phyloP scores from a whole-genome alignment of 2,797 vertebrate species.

The Pipistrellus nathusii region DNA sequence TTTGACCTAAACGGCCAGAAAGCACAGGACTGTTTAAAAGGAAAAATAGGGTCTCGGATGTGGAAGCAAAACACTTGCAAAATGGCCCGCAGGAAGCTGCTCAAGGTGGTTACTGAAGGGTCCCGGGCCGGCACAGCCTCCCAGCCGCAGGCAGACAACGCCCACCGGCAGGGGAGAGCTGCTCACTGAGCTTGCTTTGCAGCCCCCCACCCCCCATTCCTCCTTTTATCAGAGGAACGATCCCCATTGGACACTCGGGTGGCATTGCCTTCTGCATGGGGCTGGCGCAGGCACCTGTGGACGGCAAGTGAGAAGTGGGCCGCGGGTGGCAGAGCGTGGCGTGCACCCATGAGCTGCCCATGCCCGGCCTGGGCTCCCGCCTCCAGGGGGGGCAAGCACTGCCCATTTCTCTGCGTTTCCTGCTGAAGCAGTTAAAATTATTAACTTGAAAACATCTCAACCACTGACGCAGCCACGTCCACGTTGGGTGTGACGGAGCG shows the following conservation, averaged over 20 bases:
- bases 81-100: neutral
- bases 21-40: neutral
- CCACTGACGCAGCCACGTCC: fast-evolving
- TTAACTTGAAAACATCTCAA: neutral
- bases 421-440: neutral
- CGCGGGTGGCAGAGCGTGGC: fast-evolving
- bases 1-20: neutral
- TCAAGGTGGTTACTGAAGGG: fast-evolving
- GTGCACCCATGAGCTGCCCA: fast-evolving
- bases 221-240: neutral
- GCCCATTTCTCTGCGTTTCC: neutral
- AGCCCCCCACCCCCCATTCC: fast-evolving
- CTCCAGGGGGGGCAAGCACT: neutral
- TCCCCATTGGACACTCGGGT: fast-evolving
- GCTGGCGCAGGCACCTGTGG: fast-evolving
- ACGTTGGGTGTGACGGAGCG: fast-evolving
- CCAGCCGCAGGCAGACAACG: neutral
- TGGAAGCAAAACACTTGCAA: neutral
- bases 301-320: neutral
- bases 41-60: neutral
- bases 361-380: fast-evolving
- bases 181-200: fast-evolving
- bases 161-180: fast-evolving
- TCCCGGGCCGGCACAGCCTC: neutral
- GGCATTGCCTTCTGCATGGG: neutral